These are phyloP conservation scores for Megalops cyprinoides DNA, from an alignment of 2,797 vertebrate genomes.

Conservation along the genomic window DNA sequence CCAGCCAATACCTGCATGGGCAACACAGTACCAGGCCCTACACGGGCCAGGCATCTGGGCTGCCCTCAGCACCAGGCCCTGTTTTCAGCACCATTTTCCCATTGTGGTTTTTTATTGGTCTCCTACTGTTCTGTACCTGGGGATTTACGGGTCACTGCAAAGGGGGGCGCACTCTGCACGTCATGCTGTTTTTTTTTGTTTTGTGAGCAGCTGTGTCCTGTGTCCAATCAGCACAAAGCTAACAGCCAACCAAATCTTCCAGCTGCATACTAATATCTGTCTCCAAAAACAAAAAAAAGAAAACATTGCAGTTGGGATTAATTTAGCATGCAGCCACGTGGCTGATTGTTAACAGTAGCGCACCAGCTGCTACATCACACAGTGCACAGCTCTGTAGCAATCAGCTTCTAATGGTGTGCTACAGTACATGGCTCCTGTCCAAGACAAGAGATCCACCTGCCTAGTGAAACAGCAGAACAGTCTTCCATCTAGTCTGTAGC, in stretches of 20 bases:
- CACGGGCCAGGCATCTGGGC: too few species aligned
- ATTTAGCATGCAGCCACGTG: conserved; percentile 1
- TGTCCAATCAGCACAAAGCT: conserved; percentile 32
- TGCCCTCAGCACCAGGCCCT: conserved; percentile 62
- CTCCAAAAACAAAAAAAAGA: conserved; percentile 3
- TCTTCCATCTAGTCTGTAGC: too few species aligned
- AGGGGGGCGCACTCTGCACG: conserved; percentile 53
- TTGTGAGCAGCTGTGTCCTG: conserved; percentile 33
- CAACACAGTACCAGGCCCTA: too few species aligned
- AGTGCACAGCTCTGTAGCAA: too few species aligned
- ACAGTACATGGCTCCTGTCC: neutral
- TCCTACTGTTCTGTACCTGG: conserved; percentile 25
- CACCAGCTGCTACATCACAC: too few species aligned
- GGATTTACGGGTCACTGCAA: conserved; percentile 39
- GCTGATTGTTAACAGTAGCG: too few species aligned
- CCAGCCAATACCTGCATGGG: conserved; percentile 57
- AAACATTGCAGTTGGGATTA: neutral
- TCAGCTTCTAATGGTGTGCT: neutral
- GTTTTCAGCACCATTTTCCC: conserved; percentile 50
- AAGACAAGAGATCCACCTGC: neutral
- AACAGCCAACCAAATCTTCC: neutral
- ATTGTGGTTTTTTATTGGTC: conserved; percentile 40
- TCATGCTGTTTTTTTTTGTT: conserved; percentile 33
- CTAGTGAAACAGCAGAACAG: neutral
- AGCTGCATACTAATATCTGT: conserved; percentile 11